phyloP scores from a whole-genome alignment of 2,888 invertebrate species.

The Schizotus pectinicornis region DNA sequence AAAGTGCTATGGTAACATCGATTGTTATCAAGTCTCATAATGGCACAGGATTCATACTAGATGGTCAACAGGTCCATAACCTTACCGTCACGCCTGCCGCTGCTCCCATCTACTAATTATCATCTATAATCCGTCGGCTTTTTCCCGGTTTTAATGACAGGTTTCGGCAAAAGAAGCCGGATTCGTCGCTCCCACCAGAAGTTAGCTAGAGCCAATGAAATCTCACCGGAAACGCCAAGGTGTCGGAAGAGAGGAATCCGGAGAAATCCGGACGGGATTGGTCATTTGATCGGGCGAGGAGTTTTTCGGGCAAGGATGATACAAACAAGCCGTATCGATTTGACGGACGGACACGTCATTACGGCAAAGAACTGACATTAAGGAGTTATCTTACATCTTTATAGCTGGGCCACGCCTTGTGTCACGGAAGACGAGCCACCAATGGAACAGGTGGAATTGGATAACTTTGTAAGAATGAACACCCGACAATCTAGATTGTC shows the following conservation, averaged over 20 bases:
- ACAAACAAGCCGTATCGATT: slow-evolving; percentile 20
- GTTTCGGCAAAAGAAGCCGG: slow-evolving; percentile 22
- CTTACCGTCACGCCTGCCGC: slow-evolving; percentile 35
- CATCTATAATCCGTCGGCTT: slow-evolving; percentile 1
- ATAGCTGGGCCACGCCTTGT: slow-evolving; percentile 45
- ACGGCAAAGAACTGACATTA: slow-evolving; percentile 25
- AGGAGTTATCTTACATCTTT: slow-evolving; percentile 30
- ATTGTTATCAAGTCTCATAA: slow-evolving; percentile 40
- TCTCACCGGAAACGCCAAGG: slow-evolving; percentile 44
- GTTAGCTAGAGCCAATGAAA: slow-evolving; percentile 43
- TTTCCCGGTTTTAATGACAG: slow-evolving; percentile 12
- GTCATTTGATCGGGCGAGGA: slow-evolving; percentile 9
- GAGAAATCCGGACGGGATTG: slow-evolving; percentile 11
- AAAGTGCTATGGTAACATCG: slow-evolving; percentile 33
- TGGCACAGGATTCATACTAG: slow-evolving; percentile 49
- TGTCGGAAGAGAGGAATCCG: slow-evolving; percentile 32
- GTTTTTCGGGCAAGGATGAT: slow-evolving; percentile 8
- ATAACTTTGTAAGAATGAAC: slow-evolving; percentile 3
- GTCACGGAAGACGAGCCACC: slow-evolving; percentile 56
- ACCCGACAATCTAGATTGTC: background rate
- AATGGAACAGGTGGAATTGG: slow-evolving; percentile 47
- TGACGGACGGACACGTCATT: slow-evolving; percentile 3
- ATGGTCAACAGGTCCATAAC: slow-evolving; percentile 50
- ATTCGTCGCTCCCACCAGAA: no score
- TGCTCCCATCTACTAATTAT: slow-evolving; percentile 36